A percentile compares a stretch with the other conserved stretches of the same genome.
Conservation (phyloP, 2,888 invertebrate genomes). For the Volucella inflata region DNA sequence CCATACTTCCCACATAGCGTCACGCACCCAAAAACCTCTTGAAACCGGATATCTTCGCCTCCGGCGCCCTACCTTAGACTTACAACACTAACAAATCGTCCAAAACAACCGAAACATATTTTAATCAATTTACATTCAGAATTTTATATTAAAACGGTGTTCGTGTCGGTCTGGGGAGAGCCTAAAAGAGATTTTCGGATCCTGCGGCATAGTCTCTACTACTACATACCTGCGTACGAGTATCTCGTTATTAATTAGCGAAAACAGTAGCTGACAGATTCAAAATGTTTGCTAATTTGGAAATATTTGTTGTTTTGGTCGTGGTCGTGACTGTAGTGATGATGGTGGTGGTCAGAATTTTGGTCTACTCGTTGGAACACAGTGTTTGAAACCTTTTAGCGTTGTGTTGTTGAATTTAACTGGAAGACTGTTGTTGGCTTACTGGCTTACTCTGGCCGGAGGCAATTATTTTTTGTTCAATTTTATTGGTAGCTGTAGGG, state of each 20-base stretch:
- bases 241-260: conserved; percentile 83
- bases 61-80: conserved; percentile 8
- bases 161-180: conserved; percentile 15
- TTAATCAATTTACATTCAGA: conserved; percentile 73
- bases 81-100: neutral
- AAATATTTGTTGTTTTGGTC: conserved; percentile 77
- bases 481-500: conserved; percentile 69
- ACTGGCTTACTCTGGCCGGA: conserved; percentile 15
- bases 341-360: conserved; percentile 27
- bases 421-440: conserved; percentile 26
- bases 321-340: conserved; percentile 38
- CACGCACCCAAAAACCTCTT: conserved; percentile 56
- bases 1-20: conserved; percentile 63
- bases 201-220: conserved; percentile 79
- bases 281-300: conserved; percentile 83
- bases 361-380: conserved; percentile 51
- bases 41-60: conserved; percentile 37
- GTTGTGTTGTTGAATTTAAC: conserved; percentile 43
- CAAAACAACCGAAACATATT: conserved; percentile 47
- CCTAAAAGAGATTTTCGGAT: conserved; percentile 66
- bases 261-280: conserved; percentile 83
- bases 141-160: conserved; percentile 62
- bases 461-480: conserved; percentile 70
- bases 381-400: conserved; percentile 57
- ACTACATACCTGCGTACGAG: conserved; percentile 78